phyloP scores from a whole-genome alignment of 2,888 invertebrate species.

The Blomia tropicalis region DNA sequence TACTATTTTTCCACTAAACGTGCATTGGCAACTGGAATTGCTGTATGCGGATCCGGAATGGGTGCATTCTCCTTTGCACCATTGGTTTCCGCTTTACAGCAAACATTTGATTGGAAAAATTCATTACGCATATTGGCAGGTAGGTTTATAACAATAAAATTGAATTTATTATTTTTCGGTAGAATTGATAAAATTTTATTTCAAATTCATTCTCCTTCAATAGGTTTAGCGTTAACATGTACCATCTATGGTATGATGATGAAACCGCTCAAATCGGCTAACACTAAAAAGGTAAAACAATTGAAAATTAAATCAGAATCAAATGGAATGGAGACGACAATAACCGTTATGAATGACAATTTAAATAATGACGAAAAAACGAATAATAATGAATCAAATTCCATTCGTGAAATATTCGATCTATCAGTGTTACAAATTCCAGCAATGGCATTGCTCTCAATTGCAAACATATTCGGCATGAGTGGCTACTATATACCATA shows the following conservation, averaged over 20 bases:
- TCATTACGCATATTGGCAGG: constrained; percentile 55
- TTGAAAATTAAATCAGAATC: background rate
- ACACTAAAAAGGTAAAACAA: background rate
- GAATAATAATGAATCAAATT: too few relatives aligned
- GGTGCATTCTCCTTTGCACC: constrained; percentile 93
- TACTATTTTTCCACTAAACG: constrained; percentile 92
- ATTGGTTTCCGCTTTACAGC: constrained; percentile 58
- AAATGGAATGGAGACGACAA: background rate
- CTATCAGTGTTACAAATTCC: constrained; percentile 69
- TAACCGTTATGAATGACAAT: background rate
- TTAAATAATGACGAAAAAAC: background rate
- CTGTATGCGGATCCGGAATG: constrained; percentile 86
- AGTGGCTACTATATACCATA: constrained; percentile 93
- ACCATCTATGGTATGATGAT: constrained; percentile 38
- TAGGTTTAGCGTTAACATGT: constrained; percentile 28
- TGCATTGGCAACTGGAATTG: constrained; percentile 64
- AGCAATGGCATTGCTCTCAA: constrained; percentile 73
- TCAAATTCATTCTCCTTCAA: background rate
- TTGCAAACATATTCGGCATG: constrained; percentile 91
- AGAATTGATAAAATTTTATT: background rate
- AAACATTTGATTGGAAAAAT: constrained; percentile 68
- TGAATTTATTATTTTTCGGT: too few relatives aligned
- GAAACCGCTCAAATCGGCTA: constrained; percentile 36
- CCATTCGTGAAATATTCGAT: constrained; percentile 56
- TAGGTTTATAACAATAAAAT: constrained; percentile 43